Evolutionary conservation across 2,888 invertebrate species (phyloP).

Genomic region (Hipparchia semele): DNA sequence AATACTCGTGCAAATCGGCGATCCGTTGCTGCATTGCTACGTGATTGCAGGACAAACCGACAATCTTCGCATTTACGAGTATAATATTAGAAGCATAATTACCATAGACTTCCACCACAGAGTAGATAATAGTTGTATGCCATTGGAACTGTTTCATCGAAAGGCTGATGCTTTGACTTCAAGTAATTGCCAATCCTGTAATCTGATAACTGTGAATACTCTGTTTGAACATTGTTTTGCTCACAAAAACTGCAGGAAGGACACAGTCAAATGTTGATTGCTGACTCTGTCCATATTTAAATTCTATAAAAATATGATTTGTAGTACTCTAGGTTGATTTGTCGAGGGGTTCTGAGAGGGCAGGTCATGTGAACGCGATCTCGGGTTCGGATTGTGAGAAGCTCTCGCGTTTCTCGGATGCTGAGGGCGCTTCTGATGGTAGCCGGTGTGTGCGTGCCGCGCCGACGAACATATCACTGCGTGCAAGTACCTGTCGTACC

Average conservation of each 20-base stretch:
- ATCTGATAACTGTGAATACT: constrained; percentile 9
- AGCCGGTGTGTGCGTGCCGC: constrained; percentile 74
- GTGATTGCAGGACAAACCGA: no score
- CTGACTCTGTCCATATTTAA: constrained; percentile 54
- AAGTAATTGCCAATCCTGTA: not conserved
- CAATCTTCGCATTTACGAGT: no score
- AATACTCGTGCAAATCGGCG: no score
- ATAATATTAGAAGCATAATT: no score
- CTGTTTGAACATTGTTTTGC: constrained; percentile 23
- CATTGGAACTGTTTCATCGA: not conserved
- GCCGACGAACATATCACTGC: constrained; percentile 84
- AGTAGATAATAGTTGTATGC: not conserved
- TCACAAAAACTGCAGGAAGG: constrained; percentile 40
- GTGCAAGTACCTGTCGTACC: constrained; percentile 85
- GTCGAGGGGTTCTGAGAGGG: constrained; percentile 50
- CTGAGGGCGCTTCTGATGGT: constrained; percentile 69
- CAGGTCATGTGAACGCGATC: constrained; percentile 73
- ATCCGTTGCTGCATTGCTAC: no score
- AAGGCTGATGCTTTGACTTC: not conserved
- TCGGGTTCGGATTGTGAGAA: constrained; percentile 49
- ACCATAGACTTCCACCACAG: not conserved
- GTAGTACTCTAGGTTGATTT: constrained; percentile 73
- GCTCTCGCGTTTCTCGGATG: constrained; percentile 51
- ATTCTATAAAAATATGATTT: constrained; percentile 80
- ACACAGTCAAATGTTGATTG: constrained; percentile 52